Percentiles rank a stretch among this genome's conserved stretches.
These are phyloP conservation scores for Panthera uncia DNA, from an alignment of 2,113 vertebrate genomes.

Conservation along the genomic window DNA sequence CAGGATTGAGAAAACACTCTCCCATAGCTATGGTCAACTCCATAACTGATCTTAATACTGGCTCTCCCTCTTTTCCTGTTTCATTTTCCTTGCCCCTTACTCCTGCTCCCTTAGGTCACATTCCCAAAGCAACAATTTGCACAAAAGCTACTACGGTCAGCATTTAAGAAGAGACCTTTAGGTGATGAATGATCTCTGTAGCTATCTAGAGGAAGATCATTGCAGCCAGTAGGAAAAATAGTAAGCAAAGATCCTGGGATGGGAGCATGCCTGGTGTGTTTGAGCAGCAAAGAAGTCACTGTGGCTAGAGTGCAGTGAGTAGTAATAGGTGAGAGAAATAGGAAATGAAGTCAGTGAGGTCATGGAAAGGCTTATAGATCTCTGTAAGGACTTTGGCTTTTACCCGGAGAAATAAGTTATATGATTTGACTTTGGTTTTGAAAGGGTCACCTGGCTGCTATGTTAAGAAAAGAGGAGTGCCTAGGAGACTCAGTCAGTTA, in stretches of 20 bases:
- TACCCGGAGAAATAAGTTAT: not conserved
- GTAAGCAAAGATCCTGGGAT: not conserved
- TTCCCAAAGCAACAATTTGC: not conserved
- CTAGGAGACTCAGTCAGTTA: too few species aligned
- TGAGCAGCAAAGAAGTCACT: not conserved
- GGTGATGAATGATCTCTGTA: not conserved
- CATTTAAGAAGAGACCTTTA: not conserved
- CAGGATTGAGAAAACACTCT: not conserved
- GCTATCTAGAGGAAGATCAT: not conserved
- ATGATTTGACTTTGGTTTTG: constrained; percentile 2
- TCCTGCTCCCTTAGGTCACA: not conserved
- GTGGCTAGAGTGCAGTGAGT: not conserved
- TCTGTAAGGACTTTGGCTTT: not conserved
- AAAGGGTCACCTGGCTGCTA: not conserved
- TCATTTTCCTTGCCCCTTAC: not conserved
- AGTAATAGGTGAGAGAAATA: not conserved
- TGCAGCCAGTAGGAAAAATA: not conserved
- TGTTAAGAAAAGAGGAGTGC: not conserved
- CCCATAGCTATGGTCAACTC: not conserved
- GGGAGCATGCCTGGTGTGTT: not conserved
- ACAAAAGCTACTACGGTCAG: not conserved
- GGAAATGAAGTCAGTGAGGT: not conserved
- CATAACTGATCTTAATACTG: not conserved
- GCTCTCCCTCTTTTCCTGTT: not conserved
- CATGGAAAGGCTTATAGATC: not conserved